Base-by-base conservation (phyloP, 2,888 invertebrate genomes). In the Osedax frankpressi region DNA sequence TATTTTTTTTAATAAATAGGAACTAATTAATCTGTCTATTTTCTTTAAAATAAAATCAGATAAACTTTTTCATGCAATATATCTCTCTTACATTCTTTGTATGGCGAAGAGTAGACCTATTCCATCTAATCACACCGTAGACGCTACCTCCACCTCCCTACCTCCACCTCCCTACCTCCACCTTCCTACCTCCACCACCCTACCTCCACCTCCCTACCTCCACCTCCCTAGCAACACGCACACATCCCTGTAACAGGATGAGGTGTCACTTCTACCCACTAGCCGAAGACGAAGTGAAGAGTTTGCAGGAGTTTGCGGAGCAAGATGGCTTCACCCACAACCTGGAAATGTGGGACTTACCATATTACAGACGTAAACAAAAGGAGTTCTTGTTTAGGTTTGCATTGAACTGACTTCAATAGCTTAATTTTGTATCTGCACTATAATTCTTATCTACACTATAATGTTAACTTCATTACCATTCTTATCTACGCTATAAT, bases 341-440 rank as follows among this genome's bases (percentile, higher is more conserved):
- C 6, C 83, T 94, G 27, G 89, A 91, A 78, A 86, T 89, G 70
- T 94, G 91, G 89, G 96, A 96, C 84, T 87, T 95, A 68, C 88
- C 90, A 0, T 96, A 90, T 82, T 96, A 93, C 92, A 88, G 89
- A 79, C 87, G 91, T 77, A 90, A 91, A 82, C 91, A 92, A 77
- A 87, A 88, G 77, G 76, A 80, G 19, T 78, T 79, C 0, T 81
- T 90, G 11, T 90, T 68, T 30, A 75, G 72, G 76, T 77, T 71
- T n/a, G 75, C 70, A n/a, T n/a, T n/a, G n/a, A n/a, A n/a, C n/a
- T n/a, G n/a, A n/a, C n/a, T n/a, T n/a, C n/a, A 1, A n/a, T n/a
- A n/a, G n/a, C n/a, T n/a, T n/a, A n/a, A n/a, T n/a, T n/a, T n/a
- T n/a, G n/a, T n/a, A n/a, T n/a, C n/a, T n/a, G n/a, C n/a, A n/a